These are phyloP conservation scores for Bombus affinis DNA, from an alignment of 1,140 invertebrate genomes.

Conservation along the genomic window DNA sequence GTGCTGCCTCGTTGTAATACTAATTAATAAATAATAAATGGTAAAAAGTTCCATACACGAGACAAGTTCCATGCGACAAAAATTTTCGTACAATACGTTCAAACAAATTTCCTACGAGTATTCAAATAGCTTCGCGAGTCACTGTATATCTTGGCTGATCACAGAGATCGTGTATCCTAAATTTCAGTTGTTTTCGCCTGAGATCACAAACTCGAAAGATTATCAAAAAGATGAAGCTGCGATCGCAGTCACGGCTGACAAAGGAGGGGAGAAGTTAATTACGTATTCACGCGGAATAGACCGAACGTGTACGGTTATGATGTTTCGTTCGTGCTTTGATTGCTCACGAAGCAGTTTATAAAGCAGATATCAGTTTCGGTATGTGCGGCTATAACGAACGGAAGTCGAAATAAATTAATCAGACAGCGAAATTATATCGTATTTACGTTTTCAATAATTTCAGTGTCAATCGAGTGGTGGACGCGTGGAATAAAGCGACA, in stretches of 20 bases:
- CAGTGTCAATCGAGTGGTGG: not conserved
- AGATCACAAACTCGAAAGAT: constrained; percentile 1
- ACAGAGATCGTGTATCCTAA: not conserved
- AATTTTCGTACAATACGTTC: too few species aligned
- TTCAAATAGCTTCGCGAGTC: not conserved
- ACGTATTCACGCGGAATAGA: not conserved
- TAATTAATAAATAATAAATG: not conserved
- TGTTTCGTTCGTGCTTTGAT: not conserved
- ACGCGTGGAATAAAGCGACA: not conserved
- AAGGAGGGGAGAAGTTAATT: not conserved
- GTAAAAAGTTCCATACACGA: too few species aligned
- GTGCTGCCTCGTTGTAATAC: not conserved
- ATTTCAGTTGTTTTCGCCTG: not conserved
- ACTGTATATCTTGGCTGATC: not conserved
- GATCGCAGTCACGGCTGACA: not conserved
- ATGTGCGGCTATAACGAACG: not conserved
- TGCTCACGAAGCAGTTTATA: not conserved
- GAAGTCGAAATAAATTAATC: not conserved
- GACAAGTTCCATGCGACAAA: too few species aligned
- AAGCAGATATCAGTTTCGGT: not conserved
- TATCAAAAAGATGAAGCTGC: not conserved
- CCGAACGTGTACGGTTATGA: too few species aligned
- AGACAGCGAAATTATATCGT: not conserved
- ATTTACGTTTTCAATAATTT: not conserved
- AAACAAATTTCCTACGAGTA: not conserved